Evolutionary conservation across 2,888 invertebrate genomes (phyloP).

Genomic region (Subacronicta megacephala): DNA sequence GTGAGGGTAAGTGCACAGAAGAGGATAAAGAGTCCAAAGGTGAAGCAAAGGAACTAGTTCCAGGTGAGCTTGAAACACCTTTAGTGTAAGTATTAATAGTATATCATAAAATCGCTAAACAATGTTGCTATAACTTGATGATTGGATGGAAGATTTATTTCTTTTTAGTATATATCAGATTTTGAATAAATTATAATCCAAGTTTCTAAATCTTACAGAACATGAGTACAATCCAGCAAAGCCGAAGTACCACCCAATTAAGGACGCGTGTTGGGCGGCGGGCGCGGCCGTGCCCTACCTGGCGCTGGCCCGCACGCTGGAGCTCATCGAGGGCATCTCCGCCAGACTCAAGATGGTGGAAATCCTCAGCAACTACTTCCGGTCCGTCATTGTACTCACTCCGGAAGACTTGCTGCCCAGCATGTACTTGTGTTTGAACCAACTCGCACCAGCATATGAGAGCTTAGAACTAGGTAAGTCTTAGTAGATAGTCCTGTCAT

Average conservation of each 20-base stretch:
- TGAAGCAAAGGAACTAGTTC: constrained; percentile 48
- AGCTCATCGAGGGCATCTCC: constrained; percentile 95
- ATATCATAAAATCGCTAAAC: too few relatives aligned
- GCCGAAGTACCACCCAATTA: constrained; percentile 94
- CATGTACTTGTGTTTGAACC: constrained; percentile 98
- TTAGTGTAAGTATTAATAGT: too few relatives aligned
- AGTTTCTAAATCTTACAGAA: constrained; percentile 50
- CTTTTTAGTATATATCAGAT: too few relatives aligned
- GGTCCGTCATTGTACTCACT: constrained; percentile 95
- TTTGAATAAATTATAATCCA: not conserved
- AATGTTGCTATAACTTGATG: too few relatives aligned
- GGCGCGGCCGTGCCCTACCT: constrained; percentile 96
- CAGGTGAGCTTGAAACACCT: constrained; percentile 49
- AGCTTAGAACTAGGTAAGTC: constrained; percentile 89
- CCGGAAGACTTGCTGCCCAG: constrained; percentile 97
- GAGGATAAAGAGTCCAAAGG: constrained; percentile 46
- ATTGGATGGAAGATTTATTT: too few relatives aligned
- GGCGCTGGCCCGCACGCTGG: constrained; percentile 96
- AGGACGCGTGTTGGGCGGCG: constrained; percentile 94
- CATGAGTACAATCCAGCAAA: constrained; percentile 92
- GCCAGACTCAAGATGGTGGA: constrained; percentile 97
- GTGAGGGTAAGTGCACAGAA: constrained; percentile 22
- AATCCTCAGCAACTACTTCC: constrained; percentile 96
- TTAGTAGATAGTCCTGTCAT: too few relatives aligned
- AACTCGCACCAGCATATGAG: constrained; percentile 98